Evolutionary conservation across 1,140 invertebrate genomes (phyloP), one percentile per base, ranked within the genome.

Genomic region (Tetramorium parvispinum): DNA sequence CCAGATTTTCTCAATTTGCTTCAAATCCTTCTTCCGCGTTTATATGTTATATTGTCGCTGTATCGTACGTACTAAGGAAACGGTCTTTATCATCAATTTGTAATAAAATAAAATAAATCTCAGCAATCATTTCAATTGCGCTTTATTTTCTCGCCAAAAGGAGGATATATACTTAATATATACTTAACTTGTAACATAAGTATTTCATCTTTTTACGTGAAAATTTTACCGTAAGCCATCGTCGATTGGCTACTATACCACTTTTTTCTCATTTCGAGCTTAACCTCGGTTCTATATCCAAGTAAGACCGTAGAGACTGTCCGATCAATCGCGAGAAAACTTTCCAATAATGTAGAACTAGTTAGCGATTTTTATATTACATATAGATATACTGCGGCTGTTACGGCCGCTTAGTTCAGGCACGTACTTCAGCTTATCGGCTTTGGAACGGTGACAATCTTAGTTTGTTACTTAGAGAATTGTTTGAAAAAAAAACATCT

Each of bases 301-400:
- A 70, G 27, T 37, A 57, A 53, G 18, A 51, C 83, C 66, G 46
- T 68, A 43, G 40, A 79, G 57, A 55, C 87, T 32, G 77, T 71
- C 77, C 46, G 75, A 53, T 91, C 86, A 79, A 82, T 88, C 81
- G 85, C 87, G 78, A 85, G 78, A 61, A 89, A 93, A 93, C 76
- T 92, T 92, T 92, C 91, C 86, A 92, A 93, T 93, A 92, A 91
- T 89, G 79, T 76, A 51, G 85, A 90, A 92, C 68, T 89, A 93
- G 91, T 91, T 93, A 91, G 73, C 87, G 77, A 92, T 91, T 90
- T 93, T 93, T 86, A 77, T 66, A 46, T 32, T 32, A 53, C 49
- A 68, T 81, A 86, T 76, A 83, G 73, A 66, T 75, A 82, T 87
- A 90, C 46, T 13, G 24, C 55, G 16, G 51, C 51, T 53, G 51